Percentiles rank a stretch among this genome's conserved stretches.
Conservation (phyloP, 2,888 invertebrate species). For the Plagodis dolabraria region DNA sequence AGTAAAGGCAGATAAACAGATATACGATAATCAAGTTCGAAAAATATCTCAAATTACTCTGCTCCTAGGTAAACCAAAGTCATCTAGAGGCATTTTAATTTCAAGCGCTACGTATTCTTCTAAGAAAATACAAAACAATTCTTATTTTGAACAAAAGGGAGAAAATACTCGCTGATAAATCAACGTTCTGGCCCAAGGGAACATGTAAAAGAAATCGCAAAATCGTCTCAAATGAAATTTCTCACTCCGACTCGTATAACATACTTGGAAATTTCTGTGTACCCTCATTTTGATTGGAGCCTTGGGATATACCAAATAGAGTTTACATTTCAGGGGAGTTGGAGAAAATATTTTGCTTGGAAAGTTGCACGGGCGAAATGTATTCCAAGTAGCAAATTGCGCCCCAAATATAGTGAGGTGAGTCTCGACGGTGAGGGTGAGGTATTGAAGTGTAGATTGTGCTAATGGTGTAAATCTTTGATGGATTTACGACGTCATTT, state of each 20-base stretch:
- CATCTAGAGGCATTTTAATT: background rate
- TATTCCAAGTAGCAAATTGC: slow-evolving; percentile 73
- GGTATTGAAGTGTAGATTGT: slow-evolving; percentile 22
- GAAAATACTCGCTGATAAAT: slow-evolving; percentile 63
- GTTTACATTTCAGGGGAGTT: slow-evolving; percentile 29
- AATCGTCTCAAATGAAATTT: slow-evolving; percentile 83
- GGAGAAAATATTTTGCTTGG: slow-evolving; percentile 41
- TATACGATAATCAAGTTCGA: too few species aligned
- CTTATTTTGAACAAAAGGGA: slow-evolving; percentile 50
- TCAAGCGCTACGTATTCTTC: slow-evolving; percentile 7
- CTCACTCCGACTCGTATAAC: slow-evolving; percentile 69
- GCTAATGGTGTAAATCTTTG: slow-evolving; percentile 21
- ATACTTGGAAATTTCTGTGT: slow-evolving; percentile 54
- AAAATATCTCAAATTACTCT: too few species aligned
- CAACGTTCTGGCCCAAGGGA: slow-evolving; percentile 67
- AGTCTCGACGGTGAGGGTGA: slow-evolving; percentile 30
- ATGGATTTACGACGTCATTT: slow-evolving; percentile 6
- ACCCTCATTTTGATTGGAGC: slow-evolving; percentile 34
- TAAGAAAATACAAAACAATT: slow-evolving; percentile 41
- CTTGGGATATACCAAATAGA: slow-evolving; percentile 25
- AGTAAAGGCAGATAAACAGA: too few species aligned
- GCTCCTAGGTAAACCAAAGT: background rate
- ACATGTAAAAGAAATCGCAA: slow-evolving; percentile 68
- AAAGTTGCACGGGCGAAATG: slow-evolving; percentile 69
- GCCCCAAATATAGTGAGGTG: slow-evolving; percentile 63